These are phyloP conservation scores for Chydorus sphaericus DNA, from an alignment of 2,888 invertebrate genomes.

Conservation along the genomic window DNA sequence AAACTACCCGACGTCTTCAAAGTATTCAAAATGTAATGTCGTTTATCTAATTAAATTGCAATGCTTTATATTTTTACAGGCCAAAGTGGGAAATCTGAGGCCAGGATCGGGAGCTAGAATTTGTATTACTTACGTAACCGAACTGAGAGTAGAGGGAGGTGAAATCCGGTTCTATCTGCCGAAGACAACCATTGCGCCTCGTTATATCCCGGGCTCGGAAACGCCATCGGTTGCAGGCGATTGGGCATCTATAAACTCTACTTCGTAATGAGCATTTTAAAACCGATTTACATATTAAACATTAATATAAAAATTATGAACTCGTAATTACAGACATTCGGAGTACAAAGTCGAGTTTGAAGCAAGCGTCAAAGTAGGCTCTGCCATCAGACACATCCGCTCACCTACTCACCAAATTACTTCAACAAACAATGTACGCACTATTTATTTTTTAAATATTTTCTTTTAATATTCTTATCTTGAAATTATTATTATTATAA, in stretches of 20 bases:
- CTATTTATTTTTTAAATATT: too few relatives aligned
- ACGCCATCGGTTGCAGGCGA: slow-evolving; percentile 18
- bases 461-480: too few relatives aligned
- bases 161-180: slow-evolving; percentile 22
- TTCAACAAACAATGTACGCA: neutral
- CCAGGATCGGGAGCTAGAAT: slow-evolving; percentile 21
- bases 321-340: neutral
- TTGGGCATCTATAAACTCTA: slow-evolving; percentile 18
- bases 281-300: neutral
- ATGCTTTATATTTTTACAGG: neutral
- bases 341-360: neutral
- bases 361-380: neutral
- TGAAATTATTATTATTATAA: slow-evolving; percentile 25
- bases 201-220: slow-evolving; percentile 19
- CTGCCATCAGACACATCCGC: neutral
- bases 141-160: slow-evolving; percentile 19
- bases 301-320: neutral
- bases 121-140: slow-evolving; percentile 20
- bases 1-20: slow-evolving; percentile 15
- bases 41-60: neutral
- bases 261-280: slow-evolving; percentile 8
- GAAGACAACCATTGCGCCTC: slow-evolving; percentile 23
- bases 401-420: neutral
- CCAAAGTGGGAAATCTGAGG: slow-evolving; percentile 20
- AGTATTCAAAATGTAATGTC: neutral